These are phyloP conservation scores for Netelia virgata DNA, from an alignment of 2,888 invertebrate genomes.

Conservation along the genomic window DNA sequence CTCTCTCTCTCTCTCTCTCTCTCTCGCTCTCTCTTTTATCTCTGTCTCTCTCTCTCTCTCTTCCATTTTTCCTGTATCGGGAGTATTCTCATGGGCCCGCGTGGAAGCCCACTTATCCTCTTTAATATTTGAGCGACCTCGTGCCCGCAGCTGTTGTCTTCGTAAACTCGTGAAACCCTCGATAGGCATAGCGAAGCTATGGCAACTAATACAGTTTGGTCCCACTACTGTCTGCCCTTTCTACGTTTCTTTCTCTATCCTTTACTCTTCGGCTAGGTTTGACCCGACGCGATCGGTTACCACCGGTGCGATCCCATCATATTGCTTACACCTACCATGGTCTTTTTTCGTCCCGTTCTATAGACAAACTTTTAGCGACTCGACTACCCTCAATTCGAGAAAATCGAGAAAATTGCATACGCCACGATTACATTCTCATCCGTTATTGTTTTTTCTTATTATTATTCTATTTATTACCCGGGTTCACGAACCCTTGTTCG, in stretches of 20 bases:
- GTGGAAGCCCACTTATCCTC: slow-evolving; percentile 62
- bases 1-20: slow-evolving; percentile 23
- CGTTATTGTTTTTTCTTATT: background rate
- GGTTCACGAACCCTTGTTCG: background rate
- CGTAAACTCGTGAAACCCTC: slow-evolving; percentile 73
- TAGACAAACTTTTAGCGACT: background rate
- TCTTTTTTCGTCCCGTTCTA: background rate
- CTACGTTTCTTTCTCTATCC: background rate
- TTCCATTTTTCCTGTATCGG: slow-evolving; percentile 22
- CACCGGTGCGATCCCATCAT: slow-evolving; percentile 17
- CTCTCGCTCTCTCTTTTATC: slow-evolving; percentile 10
- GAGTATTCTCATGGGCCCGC: slow-evolving; percentile 46
- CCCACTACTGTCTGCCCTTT: background rate
- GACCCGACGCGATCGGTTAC: slow-evolving; percentile 10
- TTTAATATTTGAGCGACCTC: slow-evolving; percentile 77
- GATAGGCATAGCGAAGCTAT: slow-evolving; percentile 24
- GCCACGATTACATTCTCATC: background rate
- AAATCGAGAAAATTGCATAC: background rate
- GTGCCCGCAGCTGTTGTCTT: slow-evolving; percentile 80
- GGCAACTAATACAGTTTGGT: slow-evolving; percentile 22
- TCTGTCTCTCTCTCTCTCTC: slow-evolving; percentile 22
- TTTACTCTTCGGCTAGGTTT: background rate
- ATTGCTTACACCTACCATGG: background rate
- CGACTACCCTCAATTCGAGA: background rate
- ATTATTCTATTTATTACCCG: background rate